Percentiles rank a stretch among this genome's conserved stretches.
Evolutionary conservation across 2,797 vertebrate species (phyloP).

Genomic region (Sebastes iracundus): DNA sequence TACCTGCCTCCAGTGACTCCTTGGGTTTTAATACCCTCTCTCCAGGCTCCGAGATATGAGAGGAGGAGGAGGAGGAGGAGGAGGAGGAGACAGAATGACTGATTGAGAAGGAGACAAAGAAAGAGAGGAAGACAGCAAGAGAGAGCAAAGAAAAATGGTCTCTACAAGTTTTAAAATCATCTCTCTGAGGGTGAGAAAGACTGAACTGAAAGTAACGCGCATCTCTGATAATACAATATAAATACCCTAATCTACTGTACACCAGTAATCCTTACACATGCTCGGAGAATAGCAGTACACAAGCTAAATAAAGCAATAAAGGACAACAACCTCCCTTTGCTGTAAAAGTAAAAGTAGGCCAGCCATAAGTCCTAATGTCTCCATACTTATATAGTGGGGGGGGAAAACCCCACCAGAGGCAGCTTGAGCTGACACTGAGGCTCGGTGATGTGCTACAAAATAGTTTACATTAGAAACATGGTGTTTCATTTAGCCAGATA

Average conservation of each 20-base stretch:
- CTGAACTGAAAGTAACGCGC: neutral
- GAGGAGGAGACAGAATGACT: neutral
- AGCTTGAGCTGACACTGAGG: slow-evolving; percentile 57
- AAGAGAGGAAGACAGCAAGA: neutral
- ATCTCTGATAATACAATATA: slow-evolving; percentile 16
- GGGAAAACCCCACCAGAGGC: neutral
- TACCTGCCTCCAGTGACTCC: slow-evolving; percentile 31
- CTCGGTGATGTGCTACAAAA: slow-evolving; percentile 58
- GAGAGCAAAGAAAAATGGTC: neutral
- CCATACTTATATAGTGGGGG: neutral
- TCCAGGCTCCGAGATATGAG: slow-evolving; percentile 2
- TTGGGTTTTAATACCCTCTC: slow-evolving; percentile 27
- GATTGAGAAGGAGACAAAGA: slow-evolving; percentile 5
- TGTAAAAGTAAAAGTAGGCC: slow-evolving; percentile 62
- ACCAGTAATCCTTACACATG: slow-evolving; percentile 46
- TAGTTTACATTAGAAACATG: slow-evolving; percentile 74
- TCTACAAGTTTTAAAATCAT: neutral
- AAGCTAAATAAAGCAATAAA: slow-evolving; percentile 37
- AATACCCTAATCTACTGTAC: slow-evolving; percentile 42
- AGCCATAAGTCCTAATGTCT: slow-evolving; percentile 27
- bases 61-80: neutral
- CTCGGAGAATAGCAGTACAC: slow-evolving; percentile 15
- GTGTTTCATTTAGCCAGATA: slow-evolving; percentile 79
- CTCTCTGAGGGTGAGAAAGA: neutral
- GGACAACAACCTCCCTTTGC: slow-evolving; percentile 43